A percentile compares a stretch with the other conserved stretches of the same genome.
These are phyloP conservation scores for Zoanthus solanderi DNA, from an alignment of 92 coral and sea anemone species.

Conservation along the genomic window DNA sequence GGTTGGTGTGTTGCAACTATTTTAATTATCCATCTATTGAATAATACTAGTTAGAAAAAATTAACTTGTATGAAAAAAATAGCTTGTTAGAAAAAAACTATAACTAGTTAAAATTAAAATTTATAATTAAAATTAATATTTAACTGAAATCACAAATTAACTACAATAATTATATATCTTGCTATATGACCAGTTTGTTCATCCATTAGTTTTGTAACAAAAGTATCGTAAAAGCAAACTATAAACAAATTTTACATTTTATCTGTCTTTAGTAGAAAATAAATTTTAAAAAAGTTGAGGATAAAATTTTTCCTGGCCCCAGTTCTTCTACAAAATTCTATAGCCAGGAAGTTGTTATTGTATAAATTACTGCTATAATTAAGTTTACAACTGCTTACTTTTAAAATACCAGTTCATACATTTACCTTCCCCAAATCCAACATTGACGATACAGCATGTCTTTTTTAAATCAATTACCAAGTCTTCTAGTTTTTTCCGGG, in stretches of 20 bases:
- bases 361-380: slow-evolving; percentile 19
- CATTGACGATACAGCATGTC: slow-evolving; percentile 10
- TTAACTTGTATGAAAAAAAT: slow-evolving; percentile 10
- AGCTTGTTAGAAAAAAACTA: slow-evolving; percentile 11
- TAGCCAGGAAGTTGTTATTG: slow-evolving; percentile 17
- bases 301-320: slow-evolving; percentile 19
- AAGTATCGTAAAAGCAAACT: slow-evolving; percentile 14
- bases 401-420: slow-evolving; percentile 11
- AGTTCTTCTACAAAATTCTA: background rate
- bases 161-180: slow-evolving; percentile 18
- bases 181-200: slow-evolving; percentile 22
- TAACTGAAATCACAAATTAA: slow-evolving; percentile 15
- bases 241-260: slow-evolving; percentile 10
- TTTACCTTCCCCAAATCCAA: slow-evolving; percentile 25
- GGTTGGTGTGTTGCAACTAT: slow-evolving; percentile 15
- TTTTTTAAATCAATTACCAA: slow-evolving; percentile 15
- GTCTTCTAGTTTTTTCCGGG: slow-evolving; percentile 21
- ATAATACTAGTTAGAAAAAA: slow-evolving; percentile 15
- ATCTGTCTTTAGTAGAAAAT: slow-evolving; percentile 9
- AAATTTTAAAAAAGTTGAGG: slow-evolving; percentile 13
- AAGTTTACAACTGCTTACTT: slow-evolving; percentile 16
- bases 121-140: background rate
- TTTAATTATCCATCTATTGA: slow-evolving; percentile 20
- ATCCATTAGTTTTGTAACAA: slow-evolving; percentile 14
- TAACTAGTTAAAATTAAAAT: slow-evolving; percentile 13